Evolutionary conservation across 2,797 vertebrate genomes (phyloP), one percentile per base, ranked within the genome.

Genomic region (Enoplosus armatus): DNA sequence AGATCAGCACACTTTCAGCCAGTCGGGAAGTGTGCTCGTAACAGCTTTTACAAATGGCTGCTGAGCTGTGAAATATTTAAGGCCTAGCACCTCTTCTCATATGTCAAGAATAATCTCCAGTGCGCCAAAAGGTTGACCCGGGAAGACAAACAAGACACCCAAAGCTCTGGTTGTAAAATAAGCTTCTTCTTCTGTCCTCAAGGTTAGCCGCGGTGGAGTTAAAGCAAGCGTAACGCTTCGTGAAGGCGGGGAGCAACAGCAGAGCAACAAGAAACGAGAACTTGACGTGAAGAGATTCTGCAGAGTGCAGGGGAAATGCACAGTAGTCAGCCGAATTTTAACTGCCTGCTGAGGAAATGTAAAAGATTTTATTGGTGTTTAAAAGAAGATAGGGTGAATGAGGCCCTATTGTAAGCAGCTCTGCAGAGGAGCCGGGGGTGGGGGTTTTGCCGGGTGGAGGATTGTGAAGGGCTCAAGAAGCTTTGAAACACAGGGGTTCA

Each of bases 301-400:
- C 77, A 58, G 63, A 45, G 82, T 16, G 5, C 22, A 51, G 68
- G 39, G 73, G 77, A 61, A 70, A 80, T 41, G 68, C 79, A 76
- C 75, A 43, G 86, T 75, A 85, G 84, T 89, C 75, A 82, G 85
- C 78, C 58, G 4, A 51, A 83, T 80, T 84, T 93, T 85, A 87
- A 92, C 80, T 72, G 85, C 84, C 87, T 86, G 87, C 78, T 72
- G 85, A 93, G 92, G 91, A 94, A 94, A 93, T 93, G 89, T 94
- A 90, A 91, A 93, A 90, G n/a, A 87, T 83, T 92, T 89, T 90
- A 92, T 83, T 89, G 88, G 84, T 53, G 85, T 90, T 92, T 83
- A 86, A 89, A 86, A 79, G 85, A 75, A 90, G 87, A 87, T 83
- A 56, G 80, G 75, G 70, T 79, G 89, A 93, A 91, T 85, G 90